phyloP scores from a whole-genome alignment of 2,797 vertebrate species.

The Arctocebus calabarensis region DNA sequence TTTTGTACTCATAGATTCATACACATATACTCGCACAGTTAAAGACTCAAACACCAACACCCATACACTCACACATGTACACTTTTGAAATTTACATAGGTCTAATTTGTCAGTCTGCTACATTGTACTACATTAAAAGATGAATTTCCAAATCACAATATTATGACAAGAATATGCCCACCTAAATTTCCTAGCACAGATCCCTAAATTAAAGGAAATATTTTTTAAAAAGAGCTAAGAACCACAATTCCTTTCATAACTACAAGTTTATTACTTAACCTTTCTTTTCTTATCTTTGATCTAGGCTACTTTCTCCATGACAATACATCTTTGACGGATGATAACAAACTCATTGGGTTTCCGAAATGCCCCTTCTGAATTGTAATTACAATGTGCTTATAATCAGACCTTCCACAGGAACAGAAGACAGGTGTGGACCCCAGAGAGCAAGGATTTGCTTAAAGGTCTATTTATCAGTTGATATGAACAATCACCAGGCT shows the following conservation, averaged over 20 bases:
- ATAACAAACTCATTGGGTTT: background rate
- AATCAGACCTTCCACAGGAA: background rate
- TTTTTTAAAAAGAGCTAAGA: background rate
- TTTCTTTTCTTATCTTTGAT: background rate
- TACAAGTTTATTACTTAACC: background rate
- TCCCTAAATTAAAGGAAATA: background rate
- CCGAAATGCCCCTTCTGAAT: background rate
- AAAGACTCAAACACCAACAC: background rate
- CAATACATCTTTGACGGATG: background rate
- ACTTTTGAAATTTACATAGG: background rate
- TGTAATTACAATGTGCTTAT: background rate
- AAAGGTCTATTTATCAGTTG: background rate
- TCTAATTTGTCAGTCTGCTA: background rate
- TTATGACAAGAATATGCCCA: background rate
- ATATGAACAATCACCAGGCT: background rate
- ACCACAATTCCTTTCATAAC: background rate
- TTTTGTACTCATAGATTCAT: background rate
- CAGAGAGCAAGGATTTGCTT: background rate
- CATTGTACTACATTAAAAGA: background rate
- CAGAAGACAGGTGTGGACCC: background rate
- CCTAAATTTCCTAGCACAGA: background rate
- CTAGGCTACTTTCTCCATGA: background rate
- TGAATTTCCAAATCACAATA: conserved; percentile 16
- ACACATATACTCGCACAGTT: background rate
- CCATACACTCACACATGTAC: background rate